phyloP scores from a whole-genome alignment of 1,140 invertebrate species.

The Caerostris darwini region DNA sequence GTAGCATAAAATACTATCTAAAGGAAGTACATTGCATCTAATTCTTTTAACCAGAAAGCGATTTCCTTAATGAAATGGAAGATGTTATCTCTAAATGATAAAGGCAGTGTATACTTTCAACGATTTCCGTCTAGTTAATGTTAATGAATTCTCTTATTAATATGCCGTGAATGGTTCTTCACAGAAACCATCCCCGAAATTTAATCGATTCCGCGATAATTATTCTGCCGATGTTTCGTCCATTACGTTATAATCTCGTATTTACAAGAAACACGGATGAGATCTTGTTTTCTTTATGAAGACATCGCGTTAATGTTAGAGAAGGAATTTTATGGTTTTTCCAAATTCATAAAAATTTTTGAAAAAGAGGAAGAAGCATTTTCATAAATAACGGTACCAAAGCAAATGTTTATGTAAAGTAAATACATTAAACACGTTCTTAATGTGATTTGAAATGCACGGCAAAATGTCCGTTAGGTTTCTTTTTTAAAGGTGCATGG shows the following conservation, averaged over 20 bases:
- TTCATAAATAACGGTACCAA: no score
- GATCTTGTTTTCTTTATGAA: neutral
- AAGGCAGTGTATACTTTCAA: neutral
- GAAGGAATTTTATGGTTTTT: neutral
- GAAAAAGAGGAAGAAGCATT: neutral
- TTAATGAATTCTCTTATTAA: constrained; percentile 4
- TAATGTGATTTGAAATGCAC: no score
- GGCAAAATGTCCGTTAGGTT: no score
- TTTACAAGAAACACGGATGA: neutral
- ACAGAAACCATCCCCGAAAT: neutral
- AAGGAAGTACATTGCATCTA: neutral
- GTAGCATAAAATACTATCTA: neutral
- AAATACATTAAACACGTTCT: no score
- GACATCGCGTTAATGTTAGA: neutral
- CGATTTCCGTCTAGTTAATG: constrained; percentile 12
- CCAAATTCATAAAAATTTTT: neutral
- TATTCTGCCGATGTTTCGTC: neutral
- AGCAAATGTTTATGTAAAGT: no score
- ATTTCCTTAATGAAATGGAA: neutral
- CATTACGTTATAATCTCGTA: neutral
- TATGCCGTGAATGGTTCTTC: neutral
- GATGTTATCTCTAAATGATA: constrained; percentile 3
- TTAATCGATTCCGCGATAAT: neutral
- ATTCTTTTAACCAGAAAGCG: neutral
- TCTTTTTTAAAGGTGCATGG: no score